Conservation (phyloP, 2,797 vertebrate genomes). For the Bovichtus variegatus region DNA sequence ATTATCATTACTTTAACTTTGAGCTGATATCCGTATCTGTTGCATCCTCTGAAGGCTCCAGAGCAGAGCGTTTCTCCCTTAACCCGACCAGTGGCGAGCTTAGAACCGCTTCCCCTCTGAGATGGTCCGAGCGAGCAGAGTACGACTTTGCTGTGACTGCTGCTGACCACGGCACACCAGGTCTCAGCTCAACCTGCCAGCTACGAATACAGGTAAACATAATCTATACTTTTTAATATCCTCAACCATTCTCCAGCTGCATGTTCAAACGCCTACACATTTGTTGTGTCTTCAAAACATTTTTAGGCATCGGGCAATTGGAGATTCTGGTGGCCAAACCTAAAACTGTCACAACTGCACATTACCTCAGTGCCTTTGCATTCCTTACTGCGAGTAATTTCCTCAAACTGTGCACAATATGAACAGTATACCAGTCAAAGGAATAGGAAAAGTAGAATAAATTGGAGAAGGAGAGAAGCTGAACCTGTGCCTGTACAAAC, state of each 20-base stretch:
- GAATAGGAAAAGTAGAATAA: conserved; percentile 61
- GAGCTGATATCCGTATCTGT: not conserved
- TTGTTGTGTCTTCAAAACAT: conserved; percentile 12
- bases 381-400: conserved; percentile 61
- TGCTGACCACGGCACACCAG: conserved; percentile 87
- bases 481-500: conserved; percentile 76
- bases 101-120: conserved; percentile 86
- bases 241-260: not conserved
- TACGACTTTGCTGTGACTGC: conserved; percentile 90
- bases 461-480: conserved; percentile 64
- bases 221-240: not conserved
- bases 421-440: conserved; percentile 65
- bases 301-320: not conserved
- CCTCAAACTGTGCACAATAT: conserved; percentile 55
- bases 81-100: conserved; percentile 90
- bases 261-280: not conserved
- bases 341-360: conserved; percentile 33
- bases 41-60: conserved; percentile 78
- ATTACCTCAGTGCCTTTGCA: conserved; percentile 58
- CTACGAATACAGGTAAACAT: conserved; percentile 89
- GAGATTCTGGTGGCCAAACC: conserved; percentile 24
- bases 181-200: conserved; percentile 87
- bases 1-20: not conserved
- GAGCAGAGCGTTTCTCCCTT: conserved; percentile 93
- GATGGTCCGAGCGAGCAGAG: conserved; percentile 87